Conservation (phyloP, 2,888 invertebrate genomes). For the Pseudococcus jackbeardsleyi region DNA sequence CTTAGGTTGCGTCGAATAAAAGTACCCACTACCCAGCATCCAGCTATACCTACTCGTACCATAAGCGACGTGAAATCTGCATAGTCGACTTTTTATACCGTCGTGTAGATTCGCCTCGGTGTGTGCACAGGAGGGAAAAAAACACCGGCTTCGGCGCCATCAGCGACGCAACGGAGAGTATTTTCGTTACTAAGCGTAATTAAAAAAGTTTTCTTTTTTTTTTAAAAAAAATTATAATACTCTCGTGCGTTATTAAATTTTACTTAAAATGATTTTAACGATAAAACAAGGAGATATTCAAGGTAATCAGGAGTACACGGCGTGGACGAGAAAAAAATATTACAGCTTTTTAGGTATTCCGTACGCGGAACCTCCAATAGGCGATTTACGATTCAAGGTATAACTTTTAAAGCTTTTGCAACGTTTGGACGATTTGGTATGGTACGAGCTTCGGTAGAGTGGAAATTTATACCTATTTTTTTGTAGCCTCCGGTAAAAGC, state of each 20-base stretch:
- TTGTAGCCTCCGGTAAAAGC: slow-evolving; percentile 45
- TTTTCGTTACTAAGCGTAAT: slow-evolving; percentile 53
- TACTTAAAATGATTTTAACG: slow-evolving; percentile 56
- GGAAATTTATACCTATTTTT: slow-evolving; percentile 7
- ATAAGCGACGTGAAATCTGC: slow-evolving; percentile 2
- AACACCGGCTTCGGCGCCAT: neutral
- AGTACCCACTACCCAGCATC: neutral
- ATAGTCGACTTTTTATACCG: slow-evolving; percentile 7
- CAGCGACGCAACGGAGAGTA: neutral
- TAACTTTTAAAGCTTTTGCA: neutral
- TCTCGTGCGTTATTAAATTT: slow-evolving; percentile 29
- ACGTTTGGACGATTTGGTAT: too few relatives aligned
- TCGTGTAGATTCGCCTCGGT: neutral
- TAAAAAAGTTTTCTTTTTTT: slow-evolving; percentile 53
- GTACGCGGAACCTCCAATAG: slow-evolving; percentile 55
- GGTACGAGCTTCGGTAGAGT: neutral
- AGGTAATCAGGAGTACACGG: slow-evolving; percentile 6
- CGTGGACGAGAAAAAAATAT: neutral
- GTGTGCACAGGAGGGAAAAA: neutral
- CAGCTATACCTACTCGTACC: too few relatives aligned
- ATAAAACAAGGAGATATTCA: slow-evolving; percentile 31
- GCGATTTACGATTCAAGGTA: slow-evolving; percentile 56
- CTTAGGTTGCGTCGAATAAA: neutral
- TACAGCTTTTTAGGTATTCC: slow-evolving; percentile 52
- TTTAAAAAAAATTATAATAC: slow-evolving; percentile 33